A percentile compares a stretch with the other conserved stretches of the same genome.
These are phyloP conservation scores for Brachionus sp. DNA, from an alignment of 1,140 invertebrate species.

Conservation along the genomic window DNA sequence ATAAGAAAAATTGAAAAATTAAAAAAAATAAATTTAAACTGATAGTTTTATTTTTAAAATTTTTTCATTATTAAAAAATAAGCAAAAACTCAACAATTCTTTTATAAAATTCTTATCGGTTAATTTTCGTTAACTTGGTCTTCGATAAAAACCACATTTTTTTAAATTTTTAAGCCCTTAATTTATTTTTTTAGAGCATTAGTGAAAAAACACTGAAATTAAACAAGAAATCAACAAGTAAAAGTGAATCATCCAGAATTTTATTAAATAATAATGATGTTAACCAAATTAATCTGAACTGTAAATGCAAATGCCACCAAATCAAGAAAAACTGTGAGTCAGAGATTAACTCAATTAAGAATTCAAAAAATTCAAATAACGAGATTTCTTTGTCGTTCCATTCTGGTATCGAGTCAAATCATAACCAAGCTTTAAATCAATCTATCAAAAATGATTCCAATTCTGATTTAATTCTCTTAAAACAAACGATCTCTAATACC, in stretches of 20 bases:
- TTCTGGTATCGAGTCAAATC: background rate
- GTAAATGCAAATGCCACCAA: slow-evolving; percentile 29
- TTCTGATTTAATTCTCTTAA: background rate
- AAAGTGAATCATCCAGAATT: background rate
- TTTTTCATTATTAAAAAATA: too few species aligned
- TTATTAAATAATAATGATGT: background rate
- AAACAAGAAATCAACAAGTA: background rate
- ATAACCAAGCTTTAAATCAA: background rate
- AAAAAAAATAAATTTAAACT: too few species aligned
- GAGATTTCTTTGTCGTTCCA: background rate
- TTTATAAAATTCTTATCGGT: too few species aligned
- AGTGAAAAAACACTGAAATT: slow-evolving; percentile 15
- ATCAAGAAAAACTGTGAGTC: background rate
- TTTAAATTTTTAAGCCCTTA: background rate
- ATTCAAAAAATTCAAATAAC: background rate
- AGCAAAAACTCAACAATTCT: too few species aligned
- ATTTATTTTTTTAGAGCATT: background rate
- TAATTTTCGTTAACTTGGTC: too few species aligned
- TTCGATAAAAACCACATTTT: too few species aligned
- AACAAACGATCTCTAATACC: background rate
- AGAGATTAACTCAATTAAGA: background rate
- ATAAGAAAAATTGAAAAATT: too few species aligned
- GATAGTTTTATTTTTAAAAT: too few species aligned
- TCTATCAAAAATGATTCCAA: background rate
- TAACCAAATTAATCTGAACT: background rate